These are phyloP conservation scores for Chaetoderma sp. DNA, from an alignment of 2,888 invertebrate species.

Conservation along the genomic window DNA sequence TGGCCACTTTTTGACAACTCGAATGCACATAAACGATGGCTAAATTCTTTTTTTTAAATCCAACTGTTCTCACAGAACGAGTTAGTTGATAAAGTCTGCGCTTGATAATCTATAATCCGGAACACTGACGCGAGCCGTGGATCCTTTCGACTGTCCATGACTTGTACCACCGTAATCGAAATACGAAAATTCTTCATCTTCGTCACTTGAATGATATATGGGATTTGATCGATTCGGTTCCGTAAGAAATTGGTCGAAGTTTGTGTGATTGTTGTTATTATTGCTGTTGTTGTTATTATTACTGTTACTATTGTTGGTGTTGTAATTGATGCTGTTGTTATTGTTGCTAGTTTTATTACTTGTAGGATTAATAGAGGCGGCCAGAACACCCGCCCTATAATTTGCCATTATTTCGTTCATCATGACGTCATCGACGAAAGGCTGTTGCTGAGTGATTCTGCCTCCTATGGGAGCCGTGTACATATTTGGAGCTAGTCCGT, in stretches of 20 bases:
- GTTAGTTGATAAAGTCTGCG: no score
- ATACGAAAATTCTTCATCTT: slow-evolving; percentile 17
- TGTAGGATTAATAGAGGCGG: background rate
- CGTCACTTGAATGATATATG: slow-evolving; percentile 32
- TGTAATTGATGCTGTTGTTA: slow-evolving; percentile 41
- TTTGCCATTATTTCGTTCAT: background rate
- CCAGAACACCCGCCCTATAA: no score
- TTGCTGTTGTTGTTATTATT: slow-evolving; percentile 35
- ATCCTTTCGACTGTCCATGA: background rate
- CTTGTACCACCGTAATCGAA: background rate
- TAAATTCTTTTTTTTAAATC: no score
- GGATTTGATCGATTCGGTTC: slow-evolving; percentile 24
- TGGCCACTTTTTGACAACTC: no score
- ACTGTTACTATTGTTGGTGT: slow-evolving; percentile 23
- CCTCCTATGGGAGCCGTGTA: no score
- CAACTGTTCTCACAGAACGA: background rate
- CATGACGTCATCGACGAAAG: background rate
- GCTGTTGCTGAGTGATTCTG: background rate
- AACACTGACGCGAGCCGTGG: background rate
- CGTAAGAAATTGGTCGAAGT: background rate
- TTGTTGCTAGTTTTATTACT: slow-evolving; percentile 39
- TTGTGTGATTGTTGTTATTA: background rate
- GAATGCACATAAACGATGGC: no score
- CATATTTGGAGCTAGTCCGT: no score
- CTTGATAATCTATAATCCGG: no score